phyloP scores from a whole-genome alignment of 2,888 invertebrate species.

The Endomychus coccineus region DNA sequence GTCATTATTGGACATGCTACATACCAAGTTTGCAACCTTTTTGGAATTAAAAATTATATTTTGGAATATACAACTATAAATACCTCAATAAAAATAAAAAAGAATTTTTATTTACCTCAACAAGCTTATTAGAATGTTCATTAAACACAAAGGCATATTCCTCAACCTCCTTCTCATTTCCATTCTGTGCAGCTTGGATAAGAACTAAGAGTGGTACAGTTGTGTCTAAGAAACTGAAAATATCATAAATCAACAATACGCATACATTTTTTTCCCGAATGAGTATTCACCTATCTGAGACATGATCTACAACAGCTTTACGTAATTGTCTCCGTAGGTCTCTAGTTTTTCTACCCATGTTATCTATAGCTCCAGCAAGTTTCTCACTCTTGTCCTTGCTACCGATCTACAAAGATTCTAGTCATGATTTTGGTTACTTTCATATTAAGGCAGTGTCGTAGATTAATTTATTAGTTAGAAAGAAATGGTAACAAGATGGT shows the following conservation, averaged over 20 bases:
- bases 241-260: not conserved
- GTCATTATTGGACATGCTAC: constrained; percentile 97
- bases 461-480: too few relatives aligned
- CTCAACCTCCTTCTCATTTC: constrained; percentile 84
- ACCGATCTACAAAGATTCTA: constrained; percentile 57
- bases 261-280: constrained; percentile 1
- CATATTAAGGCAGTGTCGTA: too few relatives aligned
- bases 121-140: constrained; percentile 94
- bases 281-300: constrained; percentile 69
- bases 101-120: too few relatives aligned
- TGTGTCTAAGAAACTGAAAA: constrained; percentile 83
- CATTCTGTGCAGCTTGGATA: constrained; percentile 91
- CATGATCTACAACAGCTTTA: constrained; percentile 97
- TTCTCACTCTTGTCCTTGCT: constrained; percentile 84
- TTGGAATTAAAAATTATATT: too few relatives aligned
- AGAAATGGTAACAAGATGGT: too few relatives aligned
- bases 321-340: constrained; percentile 89
- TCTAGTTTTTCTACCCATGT: constrained; percentile 93
- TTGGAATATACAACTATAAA: too few relatives aligned
- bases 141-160: constrained; percentile 91
- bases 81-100: too few relatives aligned
- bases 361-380: constrained; percentile 89
- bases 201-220: constrained; percentile 89
- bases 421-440: too few relatives aligned
- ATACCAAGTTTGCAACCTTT: constrained; percentile 95